Base-by-base conservation (phyloP, 2,888 invertebrate genomes). In the Dyspetes luteomarginatus region DNA sequence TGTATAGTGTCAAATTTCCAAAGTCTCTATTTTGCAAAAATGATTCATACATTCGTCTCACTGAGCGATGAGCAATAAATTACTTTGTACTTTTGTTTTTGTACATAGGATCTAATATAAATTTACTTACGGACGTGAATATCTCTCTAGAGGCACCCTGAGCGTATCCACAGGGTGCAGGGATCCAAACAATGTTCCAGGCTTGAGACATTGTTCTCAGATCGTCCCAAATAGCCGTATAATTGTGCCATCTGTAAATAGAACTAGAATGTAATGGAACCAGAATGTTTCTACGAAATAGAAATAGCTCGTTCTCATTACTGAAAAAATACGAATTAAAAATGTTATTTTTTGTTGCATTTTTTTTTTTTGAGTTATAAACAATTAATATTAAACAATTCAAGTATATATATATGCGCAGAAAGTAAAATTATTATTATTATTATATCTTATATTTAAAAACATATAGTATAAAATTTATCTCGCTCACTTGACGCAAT, bases 91-190 rank as follows among this genome's bases (percentile, higher is more conserved):
- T 17, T n/a, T 9, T 36, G 45, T 36, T 30, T 67, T 19, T 12
- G 50, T 26, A 4, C 28, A 48, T 48, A 4, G 12, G 3, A 0
- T 36, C 12, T 12, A 12, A 12, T 0, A 12, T n/a, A n/a, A n/a
- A 30, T 56, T 56, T 56, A 89, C 92, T 89, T 86, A 93, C 93
- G 60, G 91, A 90, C 76, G 87, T 85, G 48, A 88, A 89, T 73
- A 93, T 90, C 81, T 95, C 95, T 75, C 95, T 95, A 5, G 96
- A 97, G 0, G 95, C 96, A 0, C 97, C 96, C 43, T 94, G 93
- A 83, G 95, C 95, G 88, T 95, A 95, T 0, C 95, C 95, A 81
- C 95, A 96, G 0, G 93, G 93, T 0, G 95, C 93, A 0, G 97
- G 96, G 12, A 97, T 92, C 36, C 97, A 93, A 60, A 97, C 94